Evolutionary conservation across 2,888 invertebrate species (phyloP).

Genomic region (Orthosia gracilis): DNA sequence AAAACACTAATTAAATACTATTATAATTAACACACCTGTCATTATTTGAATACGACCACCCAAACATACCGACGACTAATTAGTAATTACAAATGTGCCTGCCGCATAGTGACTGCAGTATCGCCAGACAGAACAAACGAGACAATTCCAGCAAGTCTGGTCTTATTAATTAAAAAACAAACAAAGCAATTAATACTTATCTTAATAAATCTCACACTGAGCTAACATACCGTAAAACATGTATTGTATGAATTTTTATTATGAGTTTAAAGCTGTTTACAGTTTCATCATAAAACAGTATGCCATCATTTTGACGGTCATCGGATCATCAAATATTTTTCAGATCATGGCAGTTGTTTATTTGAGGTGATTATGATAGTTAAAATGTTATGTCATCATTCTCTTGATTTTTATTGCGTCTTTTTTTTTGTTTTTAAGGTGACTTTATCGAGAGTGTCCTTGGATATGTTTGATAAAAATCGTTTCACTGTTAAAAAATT

Average conservation of each 20-base stretch:
- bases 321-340: background rate
- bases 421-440: too few relatives aligned
- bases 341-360: background rate
- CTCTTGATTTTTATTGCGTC: background rate
- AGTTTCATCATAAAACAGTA: slow-evolving; percentile 21
- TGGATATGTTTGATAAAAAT: too few relatives aligned
- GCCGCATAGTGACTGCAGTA: slow-evolving; percentile 39
- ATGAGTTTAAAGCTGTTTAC: slow-evolving; percentile 15
- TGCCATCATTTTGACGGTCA: background rate
- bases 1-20: background rate
- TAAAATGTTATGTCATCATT: background rate
- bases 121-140: slow-evolving; percentile 35
- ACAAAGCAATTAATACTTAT: slow-evolving; percentile 31
- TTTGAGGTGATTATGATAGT: background rate
- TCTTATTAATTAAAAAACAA: slow-evolving; percentile 43
- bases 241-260: slow-evolving; percentile 23
- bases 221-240: slow-evolving; percentile 36
- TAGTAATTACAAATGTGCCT: background rate
- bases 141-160: slow-evolving; percentile 24
- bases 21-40: background rate
- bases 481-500: too few relatives aligned
- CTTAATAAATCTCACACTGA: slow-evolving; percentile 38
- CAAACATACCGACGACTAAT: background rate
- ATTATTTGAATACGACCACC: background rate
- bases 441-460: too few relatives aligned